Conservation (phyloP, 1,140 invertebrate genomes). For the Drosophila ercepeae region DNA sequence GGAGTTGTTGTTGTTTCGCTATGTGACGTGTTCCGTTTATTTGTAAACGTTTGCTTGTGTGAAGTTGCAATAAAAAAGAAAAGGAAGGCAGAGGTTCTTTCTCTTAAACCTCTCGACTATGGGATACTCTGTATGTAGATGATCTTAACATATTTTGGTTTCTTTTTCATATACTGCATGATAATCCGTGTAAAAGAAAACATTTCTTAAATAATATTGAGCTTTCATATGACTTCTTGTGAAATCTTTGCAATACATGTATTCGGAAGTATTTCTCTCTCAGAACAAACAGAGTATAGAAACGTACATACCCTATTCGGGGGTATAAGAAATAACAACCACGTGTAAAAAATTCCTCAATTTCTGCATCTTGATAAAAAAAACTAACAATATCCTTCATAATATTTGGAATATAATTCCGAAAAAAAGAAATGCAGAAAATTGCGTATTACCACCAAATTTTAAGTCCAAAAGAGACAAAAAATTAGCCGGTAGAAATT, state of each 20-base stretch:
- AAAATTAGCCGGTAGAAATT: slow-evolving; percentile 46
- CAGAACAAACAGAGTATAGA: too few relatives aligned
- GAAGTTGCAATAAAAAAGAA: slow-evolving; percentile 72
- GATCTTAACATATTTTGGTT: too few relatives aligned
- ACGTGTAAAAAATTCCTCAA: background rate
- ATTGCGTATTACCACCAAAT: slow-evolving; percentile 7
- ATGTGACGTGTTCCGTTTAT: slow-evolving; percentile 61
- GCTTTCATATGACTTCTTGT: too few relatives aligned
- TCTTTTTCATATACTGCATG: too few relatives aligned
- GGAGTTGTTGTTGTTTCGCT: slow-evolving; percentile 25
- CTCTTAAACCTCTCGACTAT: background rate
- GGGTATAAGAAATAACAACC: background rate
- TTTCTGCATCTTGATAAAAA: background rate
- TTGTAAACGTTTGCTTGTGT: slow-evolving; percentile 29
- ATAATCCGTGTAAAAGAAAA: too few relatives aligned
- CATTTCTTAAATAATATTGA: too few relatives aligned
- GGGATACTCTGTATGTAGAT: background rate
- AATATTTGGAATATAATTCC: too few relatives aligned
- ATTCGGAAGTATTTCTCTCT: background rate
- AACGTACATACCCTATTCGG: background rate
- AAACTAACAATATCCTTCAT: too few relatives aligned
- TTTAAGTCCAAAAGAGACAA: slow-evolving; percentile 6
- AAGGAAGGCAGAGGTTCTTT: too few relatives aligned
- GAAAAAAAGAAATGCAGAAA: background rate
- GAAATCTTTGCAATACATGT: too few relatives aligned